Evolutionary conservation across 2,888 invertebrate species (phyloP).

Genomic region (Oxyscelio sp.): DNA sequence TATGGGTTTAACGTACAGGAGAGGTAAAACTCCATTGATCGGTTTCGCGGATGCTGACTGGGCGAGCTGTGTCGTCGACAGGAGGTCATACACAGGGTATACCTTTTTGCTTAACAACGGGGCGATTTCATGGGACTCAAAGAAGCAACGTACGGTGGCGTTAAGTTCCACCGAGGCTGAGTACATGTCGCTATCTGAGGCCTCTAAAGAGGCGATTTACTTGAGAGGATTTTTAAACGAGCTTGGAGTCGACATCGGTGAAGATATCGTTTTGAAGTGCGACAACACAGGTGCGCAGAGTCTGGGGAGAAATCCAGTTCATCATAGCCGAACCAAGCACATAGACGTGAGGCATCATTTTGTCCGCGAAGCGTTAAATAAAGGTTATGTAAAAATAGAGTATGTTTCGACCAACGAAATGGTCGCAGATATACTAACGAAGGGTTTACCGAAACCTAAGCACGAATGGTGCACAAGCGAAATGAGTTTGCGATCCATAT

Average conservation of each 20-base stretch:
- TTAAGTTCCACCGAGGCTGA: too few relatives aligned
- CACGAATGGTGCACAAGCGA: background rate
- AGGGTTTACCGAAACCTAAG: background rate
- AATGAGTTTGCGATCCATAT: slow-evolving; percentile 7
- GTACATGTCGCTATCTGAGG: slow-evolving; percentile 58
- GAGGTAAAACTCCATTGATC: background rate
- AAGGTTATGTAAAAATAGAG: slow-evolving; percentile 17
- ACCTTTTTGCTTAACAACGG: background rate
- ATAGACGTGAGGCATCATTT: slow-evolving; percentile 14
- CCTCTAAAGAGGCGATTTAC: slow-evolving; percentile 48
- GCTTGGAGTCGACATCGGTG: background rate
- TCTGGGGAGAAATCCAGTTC: slow-evolving; percentile 39
- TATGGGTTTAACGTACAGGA: background rate
- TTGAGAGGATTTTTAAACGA: slow-evolving; percentile 12
- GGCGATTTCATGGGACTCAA: slow-evolving; percentile 1
- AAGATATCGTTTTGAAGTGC: slow-evolving; percentile 20
- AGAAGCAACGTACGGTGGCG: slow-evolving; percentile 28
- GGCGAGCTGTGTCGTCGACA: slow-evolving; percentile 1
- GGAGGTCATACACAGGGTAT: slow-evolving; percentile 3
- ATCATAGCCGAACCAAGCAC: slow-evolving; percentile 52
- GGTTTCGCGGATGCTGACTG: slow-evolving; percentile 32
- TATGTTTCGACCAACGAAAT: slow-evolving; percentile 11
- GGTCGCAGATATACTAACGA: slow-evolving; percentile 23
- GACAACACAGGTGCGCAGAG: slow-evolving; percentile 56
- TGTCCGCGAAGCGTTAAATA: slow-evolving; percentile 29